Evolutionary conservation across 1,140 invertebrate genomes (phyloP), one percentile per base, ranked within the genome.

Genomic region (Formica selysi): DNA sequence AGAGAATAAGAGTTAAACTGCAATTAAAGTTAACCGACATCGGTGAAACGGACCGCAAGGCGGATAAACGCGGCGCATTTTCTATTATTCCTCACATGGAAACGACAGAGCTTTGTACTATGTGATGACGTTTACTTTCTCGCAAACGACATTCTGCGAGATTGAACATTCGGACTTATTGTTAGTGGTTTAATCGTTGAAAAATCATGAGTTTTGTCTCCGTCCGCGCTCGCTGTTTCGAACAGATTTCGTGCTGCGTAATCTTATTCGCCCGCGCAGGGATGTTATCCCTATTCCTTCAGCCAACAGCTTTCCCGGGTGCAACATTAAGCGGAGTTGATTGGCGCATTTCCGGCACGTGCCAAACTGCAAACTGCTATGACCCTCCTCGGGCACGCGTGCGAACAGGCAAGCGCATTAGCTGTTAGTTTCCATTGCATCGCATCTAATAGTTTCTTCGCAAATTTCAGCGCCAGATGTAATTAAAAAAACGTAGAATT

Each of bases 281-380:
- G 79, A 61, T 32, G 68, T 83, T 83, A 83, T 83, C 79, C 68
- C 54, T 64, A 22, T 73, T 74, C 68, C 67, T 83, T 83, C 22
- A 61, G 11, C 79, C 67, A 54, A 32, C 51, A 61, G 68, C 79
- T 83, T 74, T 74, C 59, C 79, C 79, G 79, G 26, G 68, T n/a
- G 79, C 54, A 61, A 83, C 79, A 61, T 83, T 74, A 83, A 83
- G 36, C 54, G 54, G 2, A 83, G 79, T 74, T 59, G 79, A 81
- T 81, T 67, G 54, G 79, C 26, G 79, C 67, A 73, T 54, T 81
- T 81, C 74, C 84, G 51, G 62, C 84, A 86, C 76, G 61, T 79
- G 84, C 38, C 64, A 16, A 41, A 44, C 73, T 67, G 59, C 59
- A 67, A 67, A 81, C 73, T 67, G 36, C 41, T 44, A 48, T 48